phyloP scores from a whole-genome alignment of 92 coral and sea anemone genomes.

The Umimayanthus kanabou region DNA sequence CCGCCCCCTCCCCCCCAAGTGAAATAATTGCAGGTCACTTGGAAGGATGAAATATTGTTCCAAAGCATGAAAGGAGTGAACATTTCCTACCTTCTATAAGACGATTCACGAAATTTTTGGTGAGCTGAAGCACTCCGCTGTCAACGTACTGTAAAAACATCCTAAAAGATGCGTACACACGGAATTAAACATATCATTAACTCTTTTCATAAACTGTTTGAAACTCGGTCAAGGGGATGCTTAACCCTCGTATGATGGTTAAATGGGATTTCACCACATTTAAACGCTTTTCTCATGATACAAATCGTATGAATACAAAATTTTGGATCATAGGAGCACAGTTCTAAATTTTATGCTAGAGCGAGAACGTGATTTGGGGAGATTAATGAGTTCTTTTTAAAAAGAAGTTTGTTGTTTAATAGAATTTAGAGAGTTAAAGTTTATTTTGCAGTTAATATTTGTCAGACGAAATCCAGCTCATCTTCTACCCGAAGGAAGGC shows the following conservation, averaged over 20 bases:
- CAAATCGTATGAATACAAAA: too few relatives aligned
- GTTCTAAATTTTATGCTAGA: not conserved
- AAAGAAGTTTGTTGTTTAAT: not conserved
- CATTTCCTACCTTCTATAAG: conserved; percentile 81
- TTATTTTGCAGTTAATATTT: too few relatives aligned
- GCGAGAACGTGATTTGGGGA: not conserved
- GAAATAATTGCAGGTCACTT: too few relatives aligned
- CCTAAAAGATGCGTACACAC: conserved; percentile 34
- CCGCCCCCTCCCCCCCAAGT: too few relatives aligned
- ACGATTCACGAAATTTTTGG: conserved; percentile 76
- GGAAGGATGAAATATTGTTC: too few relatives aligned
- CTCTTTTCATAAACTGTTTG: not conserved
- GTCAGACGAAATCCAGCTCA: too few relatives aligned
- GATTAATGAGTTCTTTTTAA: too few relatives aligned
- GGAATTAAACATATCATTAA: not conserved
- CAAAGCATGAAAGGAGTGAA: not conserved
- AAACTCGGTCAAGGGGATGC: not conserved
- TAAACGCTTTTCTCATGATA: not conserved
- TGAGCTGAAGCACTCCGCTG: conserved; percentile 82
- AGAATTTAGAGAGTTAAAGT: not conserved
- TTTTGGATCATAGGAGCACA: not conserved
- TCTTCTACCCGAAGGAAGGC: too few relatives aligned
- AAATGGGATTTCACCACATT: not conserved
- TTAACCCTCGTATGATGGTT: not conserved
- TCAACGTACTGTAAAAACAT: conserved; percentile 92